Conservation (phyloP, 2,888 invertebrate species). For the Drosophila meridionalis region DNA sequence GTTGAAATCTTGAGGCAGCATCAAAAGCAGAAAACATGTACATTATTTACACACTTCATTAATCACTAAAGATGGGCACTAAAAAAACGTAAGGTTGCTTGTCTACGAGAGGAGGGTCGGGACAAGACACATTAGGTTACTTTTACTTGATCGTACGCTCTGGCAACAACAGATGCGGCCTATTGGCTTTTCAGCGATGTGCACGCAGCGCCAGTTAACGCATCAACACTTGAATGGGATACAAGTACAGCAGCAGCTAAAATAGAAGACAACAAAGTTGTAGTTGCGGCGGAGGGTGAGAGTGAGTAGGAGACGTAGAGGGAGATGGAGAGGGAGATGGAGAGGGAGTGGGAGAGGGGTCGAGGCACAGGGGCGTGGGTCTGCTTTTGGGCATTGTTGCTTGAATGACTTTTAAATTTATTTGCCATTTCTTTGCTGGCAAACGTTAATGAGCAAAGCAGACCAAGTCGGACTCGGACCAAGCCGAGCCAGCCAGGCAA, state of each 20-base stretch:
- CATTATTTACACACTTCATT: constrained; percentile 81
- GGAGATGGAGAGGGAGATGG: not conserved
- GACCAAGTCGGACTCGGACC: constrained; percentile 34
- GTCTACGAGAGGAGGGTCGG: not conserved
- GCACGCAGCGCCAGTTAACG: constrained; percentile 80
- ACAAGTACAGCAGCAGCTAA: constrained; percentile 41
- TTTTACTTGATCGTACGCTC: constrained; percentile 61
- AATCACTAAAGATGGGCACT: constrained; percentile 70
- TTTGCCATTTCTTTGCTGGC: constrained; percentile 77
- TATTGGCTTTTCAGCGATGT: constrained; percentile 78
- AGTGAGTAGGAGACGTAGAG: not conserved
- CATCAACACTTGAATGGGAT: constrained; percentile 74
- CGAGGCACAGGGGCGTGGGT: constrained; percentile 26
- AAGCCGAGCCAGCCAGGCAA: constrained; percentile 28
- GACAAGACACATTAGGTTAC: constrained; percentile 64
- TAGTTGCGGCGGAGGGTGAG: constrained; percentile 30
- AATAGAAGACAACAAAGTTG: constrained; percentile 47
- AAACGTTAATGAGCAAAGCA: constrained; percentile 75
- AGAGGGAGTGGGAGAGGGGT: not conserved
- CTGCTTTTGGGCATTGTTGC: constrained; percentile 72
- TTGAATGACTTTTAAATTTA: constrained; percentile 82
- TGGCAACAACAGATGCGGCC: constrained; percentile 62
- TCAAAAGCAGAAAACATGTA: constrained; percentile 65
- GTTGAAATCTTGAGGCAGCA: constrained; percentile 66
- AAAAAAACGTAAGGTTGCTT: constrained; percentile 60